Conservation (phyloP, 2,888 invertebrate genomes). For the Hydropsyche betteni region DNA sequence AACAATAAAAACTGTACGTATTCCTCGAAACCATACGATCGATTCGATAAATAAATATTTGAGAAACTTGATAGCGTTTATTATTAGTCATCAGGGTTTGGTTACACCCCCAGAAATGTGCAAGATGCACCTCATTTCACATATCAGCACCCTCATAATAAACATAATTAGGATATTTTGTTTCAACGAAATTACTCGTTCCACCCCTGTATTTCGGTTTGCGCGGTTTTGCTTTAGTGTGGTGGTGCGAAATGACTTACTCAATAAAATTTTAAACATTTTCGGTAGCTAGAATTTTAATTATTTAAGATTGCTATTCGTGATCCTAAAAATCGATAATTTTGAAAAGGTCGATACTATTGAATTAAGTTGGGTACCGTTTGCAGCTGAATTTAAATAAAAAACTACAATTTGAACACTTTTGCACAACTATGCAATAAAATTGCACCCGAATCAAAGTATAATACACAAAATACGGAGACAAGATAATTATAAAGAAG, state of each 20-base stretch:
- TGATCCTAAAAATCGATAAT: too few species aligned
- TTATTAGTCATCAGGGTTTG: conserved; percentile 20
- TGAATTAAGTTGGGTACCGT: too few species aligned
- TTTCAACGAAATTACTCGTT: conserved; percentile 9
- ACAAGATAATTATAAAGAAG: too few species aligned
- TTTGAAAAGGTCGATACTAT: too few species aligned
- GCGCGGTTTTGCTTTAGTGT: conserved; percentile 56
- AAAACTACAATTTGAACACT: too few species aligned
- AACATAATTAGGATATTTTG: conserved; percentile 30
- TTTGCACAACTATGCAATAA: too few species aligned
- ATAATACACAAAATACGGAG: too few species aligned
- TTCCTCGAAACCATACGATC: conserved; percentile 24
- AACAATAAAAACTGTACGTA: neutral
- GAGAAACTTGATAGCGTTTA: conserved; percentile 19
- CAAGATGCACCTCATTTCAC: conserved; percentile 41
- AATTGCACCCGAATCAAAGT: too few species aligned
- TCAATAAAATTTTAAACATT: too few species aligned
- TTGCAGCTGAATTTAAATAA: too few species aligned
- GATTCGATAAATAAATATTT: conserved; percentile 15
- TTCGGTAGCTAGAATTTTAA: too few species aligned
- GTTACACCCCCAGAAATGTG: conserved; percentile 30
- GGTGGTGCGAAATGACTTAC: conserved; percentile 40
- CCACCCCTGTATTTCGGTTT: conserved; percentile 55
- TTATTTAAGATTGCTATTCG: too few species aligned
- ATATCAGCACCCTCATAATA: conserved; percentile 32